Conservation (phyloP, 1,140 invertebrate species). For the Pachypsylla venusta region DNA sequence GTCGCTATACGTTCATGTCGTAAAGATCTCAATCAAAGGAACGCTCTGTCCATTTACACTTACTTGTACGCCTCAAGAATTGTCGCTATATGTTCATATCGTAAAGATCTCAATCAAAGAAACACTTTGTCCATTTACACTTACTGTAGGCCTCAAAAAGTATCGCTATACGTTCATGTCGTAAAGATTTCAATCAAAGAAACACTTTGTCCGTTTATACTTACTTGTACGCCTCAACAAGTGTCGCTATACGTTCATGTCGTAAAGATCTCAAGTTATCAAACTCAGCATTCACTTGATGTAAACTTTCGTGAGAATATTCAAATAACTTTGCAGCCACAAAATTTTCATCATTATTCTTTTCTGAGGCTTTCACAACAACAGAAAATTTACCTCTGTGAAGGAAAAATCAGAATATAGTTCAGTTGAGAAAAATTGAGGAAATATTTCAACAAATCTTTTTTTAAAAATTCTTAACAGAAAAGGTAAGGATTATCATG, state of each 20-base stretch:
- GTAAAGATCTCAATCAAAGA: neutral
- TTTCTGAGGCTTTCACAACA: slow-evolving; percentile 67
- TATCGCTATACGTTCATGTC: neutral
- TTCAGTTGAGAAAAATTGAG: too few species aligned
- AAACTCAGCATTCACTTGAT: slow-evolving; percentile 57
- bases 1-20: neutral
- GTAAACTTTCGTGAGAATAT: slow-evolving; percentile 44
- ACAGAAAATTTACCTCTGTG: slow-evolving; percentile 67
- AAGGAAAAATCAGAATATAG: slow-evolving; percentile 20
- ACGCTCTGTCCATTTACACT: too few species aligned
- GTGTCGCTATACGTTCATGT: slow-evolving; percentile 66
- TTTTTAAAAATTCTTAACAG: too few species aligned
- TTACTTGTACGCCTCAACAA: slow-evolving; percentile 53
- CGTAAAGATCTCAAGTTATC: slow-evolving; percentile 60
- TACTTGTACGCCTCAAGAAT: neutral
- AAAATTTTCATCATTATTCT: slow-evolving; percentile 49
- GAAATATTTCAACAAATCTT: too few species aligned
- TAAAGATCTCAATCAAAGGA: too few species aligned
- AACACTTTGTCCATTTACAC: neutral
- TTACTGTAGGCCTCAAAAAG: neutral
- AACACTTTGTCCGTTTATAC: slow-evolving; percentile 28
- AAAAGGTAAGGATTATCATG: too few species aligned
- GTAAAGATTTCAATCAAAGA: neutral
- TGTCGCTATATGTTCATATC: neutral
- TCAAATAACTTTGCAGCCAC: slow-evolving; percentile 68